phyloP scores from a whole-genome alignment of 2,888 invertebrate species.

The Athalia cordata region DNA sequence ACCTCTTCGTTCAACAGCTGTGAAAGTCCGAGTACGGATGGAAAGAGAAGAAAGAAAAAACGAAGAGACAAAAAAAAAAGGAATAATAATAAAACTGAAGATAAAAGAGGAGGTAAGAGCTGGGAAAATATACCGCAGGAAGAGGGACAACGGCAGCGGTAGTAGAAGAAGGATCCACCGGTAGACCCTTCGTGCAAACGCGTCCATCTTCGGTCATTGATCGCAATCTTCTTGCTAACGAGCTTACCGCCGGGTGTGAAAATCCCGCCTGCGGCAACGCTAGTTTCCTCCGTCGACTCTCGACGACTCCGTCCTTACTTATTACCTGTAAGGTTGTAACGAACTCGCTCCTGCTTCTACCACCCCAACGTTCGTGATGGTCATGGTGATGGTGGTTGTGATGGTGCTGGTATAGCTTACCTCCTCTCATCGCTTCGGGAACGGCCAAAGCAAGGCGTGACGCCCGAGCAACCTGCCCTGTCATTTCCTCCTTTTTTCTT shows the following conservation, averaged over 20 bases:
- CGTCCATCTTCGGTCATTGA: conserved; percentile 72
- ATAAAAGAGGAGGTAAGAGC: too few species aligned
- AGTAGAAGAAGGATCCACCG: background rate
- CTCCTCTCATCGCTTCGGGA: background rate
- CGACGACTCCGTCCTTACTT: conserved; percentile 33
- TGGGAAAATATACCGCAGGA: background rate
- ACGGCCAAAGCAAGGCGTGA: conserved; percentile 9
- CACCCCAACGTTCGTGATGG: background rate
- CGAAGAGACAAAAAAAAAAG: conserved; percentile 36
- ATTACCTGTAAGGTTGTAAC: conserved; percentile 37
- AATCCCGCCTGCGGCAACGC: conserved; percentile 58
- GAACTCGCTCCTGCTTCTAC: conserved; percentile 22
- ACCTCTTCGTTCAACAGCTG: too few species aligned
- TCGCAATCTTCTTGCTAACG: conserved; percentile 70
- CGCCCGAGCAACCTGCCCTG: conserved; percentile 10
- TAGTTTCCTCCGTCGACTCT: conserved; percentile 27
- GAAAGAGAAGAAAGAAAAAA: background rate
- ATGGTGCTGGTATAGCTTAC: background rate
- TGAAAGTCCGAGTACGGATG: too few species aligned
- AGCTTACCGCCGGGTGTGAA: conserved; percentile 69
- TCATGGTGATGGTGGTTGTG: background rate
- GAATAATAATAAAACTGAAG: too few species aligned
- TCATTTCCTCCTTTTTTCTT: conserved; percentile 15
- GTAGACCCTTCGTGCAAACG: conserved; percentile 60
- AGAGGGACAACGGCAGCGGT: conserved; percentile 20